A percentile compares a stretch with the other conserved stretches of the same genome.
These are phyloP conservation scores for Griposia aprilina DNA, from an alignment of 2,888 invertebrate genomes.

Conservation along the genomic window DNA sequence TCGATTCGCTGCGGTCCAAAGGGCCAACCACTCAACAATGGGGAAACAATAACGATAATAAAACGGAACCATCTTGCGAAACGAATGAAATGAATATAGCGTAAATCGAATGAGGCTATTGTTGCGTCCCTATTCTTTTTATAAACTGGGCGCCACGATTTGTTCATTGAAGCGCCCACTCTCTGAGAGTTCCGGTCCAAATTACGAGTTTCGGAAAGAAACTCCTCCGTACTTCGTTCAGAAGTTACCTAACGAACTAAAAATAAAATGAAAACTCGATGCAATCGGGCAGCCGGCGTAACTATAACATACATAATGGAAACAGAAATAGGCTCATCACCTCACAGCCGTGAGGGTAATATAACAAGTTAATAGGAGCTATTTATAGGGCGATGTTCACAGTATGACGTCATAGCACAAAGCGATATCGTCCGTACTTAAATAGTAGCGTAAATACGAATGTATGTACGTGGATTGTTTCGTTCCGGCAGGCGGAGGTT, in stretches of 20 bases:
- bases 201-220: slow-evolving; percentile 80
- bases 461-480: slow-evolving; percentile 76
- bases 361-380: slow-evolving; percentile 65
- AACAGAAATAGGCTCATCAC: slow-evolving; percentile 66
- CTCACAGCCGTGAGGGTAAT: slow-evolving; percentile 58
- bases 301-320: slow-evolving; percentile 65
- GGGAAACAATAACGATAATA: slow-evolving; percentile 77
- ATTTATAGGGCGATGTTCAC: slow-evolving; percentile 65
- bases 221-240: slow-evolving; percentile 70
- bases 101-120: slow-evolving; percentile 84
- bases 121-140: slow-evolving; percentile 78
- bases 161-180: slow-evolving; percentile 77
- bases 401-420: slow-evolving; percentile 74
- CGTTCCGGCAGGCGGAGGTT: slow-evolving; percentile 78
- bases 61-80: slow-evolving; percentile 71
- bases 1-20: slow-evolving; percentile 66
- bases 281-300: slow-evolving; percentile 69
- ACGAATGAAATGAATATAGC: slow-evolving; percentile 75
- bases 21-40: slow-evolving; percentile 70
- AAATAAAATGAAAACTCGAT: slow-evolving; percentile 76
- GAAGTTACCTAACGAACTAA: slow-evolving; percentile 78
- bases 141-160: slow-evolving; percentile 80
- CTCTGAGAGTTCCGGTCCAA: slow-evolving; percentile 78
- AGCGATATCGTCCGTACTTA: slow-evolving; percentile 62
- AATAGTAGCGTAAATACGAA: slow-evolving; percentile 74